Percentiles rank a stretch among this genome's conserved stretches.
Evolutionary conservation across 2,888 invertebrate species (phyloP).

Genomic region (Melanophora roralis): DNA sequence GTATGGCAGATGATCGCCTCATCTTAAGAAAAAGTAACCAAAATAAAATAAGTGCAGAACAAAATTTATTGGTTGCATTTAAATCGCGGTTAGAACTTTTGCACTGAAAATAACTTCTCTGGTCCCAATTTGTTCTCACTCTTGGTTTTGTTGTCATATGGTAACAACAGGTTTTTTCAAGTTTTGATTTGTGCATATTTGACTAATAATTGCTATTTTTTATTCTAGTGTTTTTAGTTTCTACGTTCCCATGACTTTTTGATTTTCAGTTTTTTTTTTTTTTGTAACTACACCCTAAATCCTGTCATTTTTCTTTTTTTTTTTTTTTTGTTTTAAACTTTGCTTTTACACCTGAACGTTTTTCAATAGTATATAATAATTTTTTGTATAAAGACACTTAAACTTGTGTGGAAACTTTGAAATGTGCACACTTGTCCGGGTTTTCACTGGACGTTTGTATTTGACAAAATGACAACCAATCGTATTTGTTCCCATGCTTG

Average conservation of each 20-base stretch:
- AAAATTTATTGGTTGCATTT: constrained; percentile 18
- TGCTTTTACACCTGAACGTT: constrained; percentile 46
- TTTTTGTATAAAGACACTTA: background rate
- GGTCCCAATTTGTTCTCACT: background rate
- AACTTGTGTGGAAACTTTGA: background rate
- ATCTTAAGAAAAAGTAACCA: constrained; percentile 8
- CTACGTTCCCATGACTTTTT: constrained; percentile 58
- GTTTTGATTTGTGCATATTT: constrained; percentile 14
- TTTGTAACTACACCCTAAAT: constrained; percentile 40
- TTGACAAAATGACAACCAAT: constrained; percentile 73
- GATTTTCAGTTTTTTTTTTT: constrained; percentile 22
- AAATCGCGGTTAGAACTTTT: constrained; percentile 9
- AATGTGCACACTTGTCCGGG: constrained; percentile 13
- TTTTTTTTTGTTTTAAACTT: background rate
- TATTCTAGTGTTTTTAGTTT: background rate
- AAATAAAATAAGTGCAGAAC: background rate
- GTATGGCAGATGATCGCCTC: constrained; percentile 27
- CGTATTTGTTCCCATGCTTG: constrained; percentile 68
- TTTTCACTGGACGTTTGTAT: constrained; percentile 43
- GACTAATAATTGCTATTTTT: constrained; percentile 30
- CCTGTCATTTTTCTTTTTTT: constrained; percentile 27
- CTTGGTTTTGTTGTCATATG: constrained; percentile 37
- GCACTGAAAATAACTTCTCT: background rate
- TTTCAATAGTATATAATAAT: constrained; percentile 11
- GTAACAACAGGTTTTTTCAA: constrained; percentile 43